phyloP scores from a whole-genome alignment of 2,113 vertebrate species.

The Scartelaos histophorus region DNA sequence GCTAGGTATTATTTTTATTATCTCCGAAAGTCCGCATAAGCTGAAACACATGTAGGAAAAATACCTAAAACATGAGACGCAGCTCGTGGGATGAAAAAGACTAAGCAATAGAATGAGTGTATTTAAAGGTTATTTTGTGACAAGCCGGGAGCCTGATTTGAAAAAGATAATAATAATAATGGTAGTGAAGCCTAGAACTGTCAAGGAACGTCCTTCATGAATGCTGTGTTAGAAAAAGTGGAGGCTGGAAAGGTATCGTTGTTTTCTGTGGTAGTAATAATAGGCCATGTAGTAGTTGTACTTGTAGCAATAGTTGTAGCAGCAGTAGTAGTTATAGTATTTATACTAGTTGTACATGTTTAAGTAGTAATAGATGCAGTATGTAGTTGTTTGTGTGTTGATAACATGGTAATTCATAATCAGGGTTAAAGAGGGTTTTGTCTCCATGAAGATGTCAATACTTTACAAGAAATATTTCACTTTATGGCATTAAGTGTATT shows the following conservation, averaged over 20 bases:
- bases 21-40: background rate
- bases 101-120: slow-evolving; percentile 12
- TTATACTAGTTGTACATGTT: too few relatives aligned
- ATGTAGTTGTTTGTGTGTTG: too few relatives aligned
- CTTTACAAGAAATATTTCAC: too few relatives aligned
- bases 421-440: too few relatives aligned
- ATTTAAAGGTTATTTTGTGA: slow-evolving; percentile 32
- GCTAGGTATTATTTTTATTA: slow-evolving; percentile 7
- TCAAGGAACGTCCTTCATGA: slow-evolving; percentile 13
- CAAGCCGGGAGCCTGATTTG: slow-evolving; percentile 3
- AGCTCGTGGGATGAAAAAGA: slow-evolving; percentile 13
- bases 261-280: background rate
- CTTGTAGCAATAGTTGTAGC: too few relatives aligned
- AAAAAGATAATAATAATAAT: slow-evolving; percentile 16
- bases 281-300: too few relatives aligned
- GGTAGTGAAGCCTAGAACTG: slow-evolving; percentile 6
- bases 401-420: too few relatives aligned
- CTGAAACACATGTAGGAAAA: background rate
- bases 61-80: slow-evolving; percentile 15
- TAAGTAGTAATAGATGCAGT: too few relatives aligned
- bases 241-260: background rate
- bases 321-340: background rate
- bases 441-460: too few relatives aligned
- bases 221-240: slow-evolving; percentile 18
- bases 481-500: too few relatives aligned